Evolutionary conservation across 2,888 invertebrate species (phyloP), one percentile per base, ranked within the genome.

Genomic region (Rhagonycha lutea): DNA sequence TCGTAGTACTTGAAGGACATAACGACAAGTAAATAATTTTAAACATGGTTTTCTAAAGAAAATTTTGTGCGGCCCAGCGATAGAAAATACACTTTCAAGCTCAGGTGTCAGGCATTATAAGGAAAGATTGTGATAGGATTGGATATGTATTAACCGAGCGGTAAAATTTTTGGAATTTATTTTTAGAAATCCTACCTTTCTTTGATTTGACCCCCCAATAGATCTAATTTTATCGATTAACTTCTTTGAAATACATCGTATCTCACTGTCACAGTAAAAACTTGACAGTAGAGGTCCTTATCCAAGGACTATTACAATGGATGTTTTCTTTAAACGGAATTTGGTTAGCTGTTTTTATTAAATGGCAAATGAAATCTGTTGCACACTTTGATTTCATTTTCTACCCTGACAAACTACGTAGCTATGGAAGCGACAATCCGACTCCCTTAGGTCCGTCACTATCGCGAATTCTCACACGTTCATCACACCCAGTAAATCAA

Each of bases 401-500:
- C 26, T 23, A 23, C 24, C 26, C 63, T 65, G 26, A 65, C 26
- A 65, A 26, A 63, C 63, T 32, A 47, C 47, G 24, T 60, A 28
- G 68, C 68, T 60, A 65, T 65, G 63, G 70, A 68, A 69, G 62
- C 77, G 73, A 71, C 75, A 73, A 75, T 70, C 69, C 63, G 18
- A 78, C 72, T 75, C 79, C 75, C 76, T 47, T 67, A 69, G 74
- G 77, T 70, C 68, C 75, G 75, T 73, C 76, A 74, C 80, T 78
- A 80, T 78, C 81, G 79, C 75, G 76, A 73, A 79, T 79, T 78
- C 47, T 47, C 79, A 80, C 81, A 82, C 82, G 81, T 81, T 82
- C 81, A 82, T 82, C 82, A 81, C 81, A 81, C 79, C 72, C 75
- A 77, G 78, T 79, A 83, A 83, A 84, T 84, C 83, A 80, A 85